Conservation (phyloP, 2,888 invertebrate species). For the Orchesellides sinensis region DNA sequence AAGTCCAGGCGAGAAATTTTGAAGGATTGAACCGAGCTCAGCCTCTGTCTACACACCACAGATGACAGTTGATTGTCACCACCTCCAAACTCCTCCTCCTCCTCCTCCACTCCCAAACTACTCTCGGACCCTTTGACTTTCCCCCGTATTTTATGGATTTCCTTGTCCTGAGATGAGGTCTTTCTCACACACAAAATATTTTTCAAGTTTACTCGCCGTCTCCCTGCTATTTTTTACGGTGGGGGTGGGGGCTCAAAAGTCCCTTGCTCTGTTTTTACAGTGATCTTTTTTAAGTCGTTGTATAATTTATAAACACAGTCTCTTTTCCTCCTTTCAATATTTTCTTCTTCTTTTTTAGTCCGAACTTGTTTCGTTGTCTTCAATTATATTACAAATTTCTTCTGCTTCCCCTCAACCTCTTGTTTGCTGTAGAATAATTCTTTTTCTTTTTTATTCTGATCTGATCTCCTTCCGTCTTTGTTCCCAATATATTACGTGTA, state of each 20-base stretch:
- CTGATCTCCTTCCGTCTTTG: slow-evolving; percentile 25
- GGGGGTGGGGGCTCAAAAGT: no score
- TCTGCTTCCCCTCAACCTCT: no score
- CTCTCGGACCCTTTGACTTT: not conserved
- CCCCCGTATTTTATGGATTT: slow-evolving; percentile 21
- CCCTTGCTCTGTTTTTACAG: not conserved
- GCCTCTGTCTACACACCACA: slow-evolving; percentile 59
- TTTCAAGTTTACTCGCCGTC: not conserved
- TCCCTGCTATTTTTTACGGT: not conserved
- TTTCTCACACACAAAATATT: not conserved
- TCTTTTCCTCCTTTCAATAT: not conserved
- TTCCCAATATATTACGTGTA: slow-evolving; percentile 46
- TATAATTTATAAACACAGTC: not conserved
- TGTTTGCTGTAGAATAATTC: not conserved
- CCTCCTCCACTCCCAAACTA: slow-evolving; percentile 24
- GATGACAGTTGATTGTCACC: slow-evolving; percentile 7
- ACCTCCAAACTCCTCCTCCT: slow-evolving; percentile 11
- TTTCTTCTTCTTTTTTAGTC: not conserved
- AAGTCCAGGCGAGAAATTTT: slow-evolving; percentile 99
- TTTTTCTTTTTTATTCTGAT: not conserved
- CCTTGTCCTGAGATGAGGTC: not conserved
- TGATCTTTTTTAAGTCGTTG: not conserved
- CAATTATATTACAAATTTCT: no score
- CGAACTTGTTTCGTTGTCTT: no score
- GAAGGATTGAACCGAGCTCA: slow-evolving; percentile 79